These are phyloP conservation scores for Orius insidiosus DNA, from an alignment of 1,140 invertebrate genomes.

Conservation along the genomic window DNA sequence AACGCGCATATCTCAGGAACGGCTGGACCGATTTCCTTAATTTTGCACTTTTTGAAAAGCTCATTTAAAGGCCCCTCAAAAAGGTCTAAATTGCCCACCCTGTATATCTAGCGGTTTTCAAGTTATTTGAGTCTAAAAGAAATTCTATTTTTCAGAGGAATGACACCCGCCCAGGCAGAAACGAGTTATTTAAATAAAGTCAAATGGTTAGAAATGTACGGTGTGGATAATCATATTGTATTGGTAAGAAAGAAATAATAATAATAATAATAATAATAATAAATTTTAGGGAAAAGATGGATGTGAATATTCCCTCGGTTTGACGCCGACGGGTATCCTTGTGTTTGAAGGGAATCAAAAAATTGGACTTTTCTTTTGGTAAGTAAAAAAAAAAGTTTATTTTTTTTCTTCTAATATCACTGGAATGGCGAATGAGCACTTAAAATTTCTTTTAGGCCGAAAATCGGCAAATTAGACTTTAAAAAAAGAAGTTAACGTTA, in stretches of 20 bases:
- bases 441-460: constrained; percentile 79
- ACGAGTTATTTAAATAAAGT: constrained; percentile 82
- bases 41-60: no score
- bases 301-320: constrained; percentile 86
- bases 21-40: no score
- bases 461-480: constrained; percentile 83
- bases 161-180: constrained; percentile 81
- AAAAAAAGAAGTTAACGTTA: constrained; percentile 88
- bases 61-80: no score
- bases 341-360: constrained; percentile 91
- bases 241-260: constrained; percentile 31
- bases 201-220: constrained; percentile 93
- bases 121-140: no score
- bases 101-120: no score
- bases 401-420: constrained; percentile 9
- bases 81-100: no score
- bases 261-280: background rate
- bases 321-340: constrained; percentile 93
- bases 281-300: constrained; percentile 70
- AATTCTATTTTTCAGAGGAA: constrained; percentile 32
- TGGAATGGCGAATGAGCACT: background rate
- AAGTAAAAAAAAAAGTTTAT: constrained; percentile 19
- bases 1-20: no score
- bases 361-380: constrained; percentile 98
- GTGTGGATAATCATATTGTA: constrained; percentile 89